Evolutionary conservation across 2,797 vertebrate species (phyloP), one percentile per base, ranked within the genome.

Genomic region (Notamacropus eugenii): DNA sequence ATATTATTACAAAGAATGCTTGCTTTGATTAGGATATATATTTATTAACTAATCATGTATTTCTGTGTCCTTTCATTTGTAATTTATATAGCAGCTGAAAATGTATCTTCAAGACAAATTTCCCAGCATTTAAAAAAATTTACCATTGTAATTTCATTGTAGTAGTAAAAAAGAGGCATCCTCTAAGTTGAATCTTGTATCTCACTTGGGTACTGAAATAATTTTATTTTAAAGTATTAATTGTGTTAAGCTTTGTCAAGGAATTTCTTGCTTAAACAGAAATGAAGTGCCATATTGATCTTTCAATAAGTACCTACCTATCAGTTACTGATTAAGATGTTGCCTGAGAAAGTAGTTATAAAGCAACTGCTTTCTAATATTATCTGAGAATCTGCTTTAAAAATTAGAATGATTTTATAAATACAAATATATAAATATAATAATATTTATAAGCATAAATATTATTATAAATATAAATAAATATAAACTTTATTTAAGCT

Each of bases 331-430:
- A 92, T 95, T 40, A 94, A 96, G 91, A 92, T 95, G 93, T 55
- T 97, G 34, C 93, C 93, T 94, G 31, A 55, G 62, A 96, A 0
- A 90, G 52, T 92, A 90, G 82, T 55, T 93, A 95, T 90, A 94
- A 97, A 96, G 91, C 90, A 94, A 97, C 46, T 67, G 52, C 54
- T 58, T 92, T 92, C 90, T 95, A 46, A 94, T 92, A 50, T 59
- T 95, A 95, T 94, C 46, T 97, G 94, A 97, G 96, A 98, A 92
- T 62, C n/a, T 96, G 94, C 90, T 92, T 28, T 96, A 93, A 96
- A 92, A 46, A 93, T 6, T 54, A 92, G 59, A 24, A 92, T 94
- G 91, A 95, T 92, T 93, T 93, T 95, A 96, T 52, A 52, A 52
- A 52, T 52, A 52, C 5, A 52, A 52, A 52, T 52, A 52, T 5